A percentile compares a stretch with the other conserved stretches of the same genome.
Evolutionary conservation across 2,888 invertebrate genomes (phyloP).

Genomic region (Watsonalla cultraria): DNA sequence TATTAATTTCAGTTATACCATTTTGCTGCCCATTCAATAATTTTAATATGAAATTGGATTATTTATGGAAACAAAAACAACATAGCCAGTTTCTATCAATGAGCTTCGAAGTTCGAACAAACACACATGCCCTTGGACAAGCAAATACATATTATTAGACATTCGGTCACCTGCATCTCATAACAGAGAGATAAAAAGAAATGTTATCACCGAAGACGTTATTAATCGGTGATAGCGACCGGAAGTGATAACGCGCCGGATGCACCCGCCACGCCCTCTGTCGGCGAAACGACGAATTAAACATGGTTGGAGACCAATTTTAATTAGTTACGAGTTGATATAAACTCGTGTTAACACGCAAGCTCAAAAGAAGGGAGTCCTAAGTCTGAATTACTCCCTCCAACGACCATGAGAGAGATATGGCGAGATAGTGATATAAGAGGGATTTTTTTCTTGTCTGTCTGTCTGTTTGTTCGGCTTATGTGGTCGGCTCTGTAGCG

Average conservation of each 20-base stretch:
- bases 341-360: not conserved
- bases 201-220: slow-evolving; percentile 34
- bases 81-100: too few species aligned
- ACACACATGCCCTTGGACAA: too few species aligned
- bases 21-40: not conserved
- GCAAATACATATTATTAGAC: too few species aligned
- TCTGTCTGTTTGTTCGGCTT: too few species aligned
- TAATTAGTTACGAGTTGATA: not conserved
- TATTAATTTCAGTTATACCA: not conserved
- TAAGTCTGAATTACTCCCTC: too few species aligned
- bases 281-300: not conserved
- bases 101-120: too few species aligned
- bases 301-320: not conserved
- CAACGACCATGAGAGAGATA: too few species aligned
- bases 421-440: too few species aligned
- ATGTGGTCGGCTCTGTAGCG: too few species aligned
- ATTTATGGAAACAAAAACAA: too few species aligned
- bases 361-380: too few species aligned
- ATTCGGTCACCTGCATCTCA: slow-evolving; percentile 3
- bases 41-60: not conserved
- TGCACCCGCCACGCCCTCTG: slow-evolving; percentile 37
- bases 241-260: slow-evolving; percentile 48
- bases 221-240: slow-evolving; percentile 45
- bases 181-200: slow-evolving; percentile 17
- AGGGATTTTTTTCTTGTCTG: too few species aligned